phyloP scores from a whole-genome alignment of 2,888 invertebrate species.

The Hirtodrosophila duncani region DNA sequence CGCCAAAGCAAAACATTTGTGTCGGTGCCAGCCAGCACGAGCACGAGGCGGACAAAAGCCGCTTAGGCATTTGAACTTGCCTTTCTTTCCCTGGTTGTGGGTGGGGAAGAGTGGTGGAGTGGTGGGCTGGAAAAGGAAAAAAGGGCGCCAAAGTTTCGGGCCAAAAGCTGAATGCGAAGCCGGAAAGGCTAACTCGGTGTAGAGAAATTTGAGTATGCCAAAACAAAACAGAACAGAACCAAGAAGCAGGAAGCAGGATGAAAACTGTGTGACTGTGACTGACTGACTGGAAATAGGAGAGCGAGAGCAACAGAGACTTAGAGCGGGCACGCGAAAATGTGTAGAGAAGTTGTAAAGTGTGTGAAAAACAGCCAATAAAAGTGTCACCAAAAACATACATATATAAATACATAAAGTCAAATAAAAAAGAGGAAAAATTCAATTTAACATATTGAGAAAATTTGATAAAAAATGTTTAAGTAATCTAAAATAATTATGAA shows the following conservation, averaged over 20 bases:
- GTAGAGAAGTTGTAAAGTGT: conserved; percentile 43
- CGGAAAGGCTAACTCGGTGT: conserved; percentile 23
- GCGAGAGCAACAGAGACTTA: conserved; percentile 3
- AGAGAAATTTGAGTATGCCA: conserved; percentile 26
- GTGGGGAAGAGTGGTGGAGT: too few species aligned
- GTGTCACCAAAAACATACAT: not conserved
- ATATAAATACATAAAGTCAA: not conserved
- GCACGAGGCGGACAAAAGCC: conserved; percentile 16
- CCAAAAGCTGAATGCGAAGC: not conserved
- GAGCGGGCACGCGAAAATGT: conserved; percentile 22
- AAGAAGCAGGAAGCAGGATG: too few species aligned
- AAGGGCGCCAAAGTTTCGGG: conserved; percentile 55
- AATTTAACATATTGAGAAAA: not conserved
- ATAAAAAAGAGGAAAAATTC: not conserved
- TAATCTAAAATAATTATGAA: not conserved
- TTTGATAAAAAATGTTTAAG: too few species aligned
- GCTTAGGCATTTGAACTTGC: conserved; percentile 12
- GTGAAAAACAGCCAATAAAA: conserved; percentile 9
- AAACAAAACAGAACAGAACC: conserved; percentile 39
- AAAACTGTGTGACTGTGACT: too few species aligned
- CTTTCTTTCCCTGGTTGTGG: too few species aligned
- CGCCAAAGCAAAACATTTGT: too few species aligned
- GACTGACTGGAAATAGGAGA: not conserved
- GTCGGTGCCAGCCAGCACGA: conserved; percentile 6
- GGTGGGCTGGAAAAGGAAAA: conserved; percentile 28